Conservation (phyloP, 2,113 vertebrate species). For the Chaenogobius annularis region DNA sequence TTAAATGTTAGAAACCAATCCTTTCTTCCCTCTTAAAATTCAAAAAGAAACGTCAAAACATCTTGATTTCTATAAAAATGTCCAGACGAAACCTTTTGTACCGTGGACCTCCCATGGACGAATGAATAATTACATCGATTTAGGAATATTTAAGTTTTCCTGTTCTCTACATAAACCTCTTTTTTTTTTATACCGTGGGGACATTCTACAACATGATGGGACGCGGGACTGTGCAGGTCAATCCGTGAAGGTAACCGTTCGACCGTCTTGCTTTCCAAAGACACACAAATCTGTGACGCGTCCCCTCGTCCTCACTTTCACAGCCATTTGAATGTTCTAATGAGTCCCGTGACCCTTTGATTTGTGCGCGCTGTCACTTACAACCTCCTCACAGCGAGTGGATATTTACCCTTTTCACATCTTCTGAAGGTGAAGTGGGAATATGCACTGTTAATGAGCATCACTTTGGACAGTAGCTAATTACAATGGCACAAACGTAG, state of each 20-base stretch:
- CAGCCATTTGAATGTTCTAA: slow-evolving; percentile 1
- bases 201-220: no score
- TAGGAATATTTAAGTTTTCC: no score
- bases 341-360: slow-evolving; percentile 27
- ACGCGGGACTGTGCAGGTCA: not conserved
- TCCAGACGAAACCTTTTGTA: no score
- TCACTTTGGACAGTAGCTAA: slow-evolving; percentile 46
- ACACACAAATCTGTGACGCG: not conserved
- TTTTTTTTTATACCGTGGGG: no score
- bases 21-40: no score
- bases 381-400: slow-evolving; percentile 27
- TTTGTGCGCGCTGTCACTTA: slow-evolving; percentile 39
- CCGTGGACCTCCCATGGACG: no score
- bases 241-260: not conserved
- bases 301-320: not conserved
- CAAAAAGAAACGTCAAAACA: no score
- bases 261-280: not conserved
- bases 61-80: no score
- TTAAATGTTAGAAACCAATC: no score
- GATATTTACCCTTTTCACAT: slow-evolving; percentile 53
- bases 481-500: slow-evolving; percentile 39
- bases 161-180: no score
- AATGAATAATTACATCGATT: no score
- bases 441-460: slow-evolving; percentile 59
- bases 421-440: slow-evolving; percentile 9